Evolutionary conservation across 2,888 invertebrate genomes (phyloP).

Genomic region (Anoncus sp.): DNA sequence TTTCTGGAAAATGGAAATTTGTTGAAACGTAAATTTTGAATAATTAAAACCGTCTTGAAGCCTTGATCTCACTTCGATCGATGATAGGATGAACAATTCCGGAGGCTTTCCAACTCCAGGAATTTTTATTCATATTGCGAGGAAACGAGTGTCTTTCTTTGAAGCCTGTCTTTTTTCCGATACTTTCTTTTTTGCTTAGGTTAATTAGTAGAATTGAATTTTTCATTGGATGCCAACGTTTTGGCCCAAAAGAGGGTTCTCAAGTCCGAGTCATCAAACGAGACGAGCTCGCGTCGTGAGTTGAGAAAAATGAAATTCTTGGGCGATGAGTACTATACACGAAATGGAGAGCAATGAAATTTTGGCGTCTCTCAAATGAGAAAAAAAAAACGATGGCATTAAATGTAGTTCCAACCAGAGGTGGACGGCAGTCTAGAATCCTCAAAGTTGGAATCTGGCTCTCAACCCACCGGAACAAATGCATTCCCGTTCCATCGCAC

Average conservation of each 20-base stretch:
- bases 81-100: too few relatives aligned
- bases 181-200: too few relatives aligned
- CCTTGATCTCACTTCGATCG: too few relatives aligned
- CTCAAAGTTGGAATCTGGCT: constrained; percentile 78
- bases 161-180: too few relatives aligned
- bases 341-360: constrained; percentile 2
- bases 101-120: too few relatives aligned
- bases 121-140: too few relatives aligned
- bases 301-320: background rate
- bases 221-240: background rate
- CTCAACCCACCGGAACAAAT: constrained; percentile 39
- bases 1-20: background rate
- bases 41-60: too few relatives aligned
- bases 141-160: too few relatives aligned
- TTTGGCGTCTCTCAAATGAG: constrained; percentile 56
- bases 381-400: constrained; percentile 76
- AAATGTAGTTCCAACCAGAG: constrained; percentile 81
- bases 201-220: too few relatives aligned
- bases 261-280: background rate
- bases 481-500: too few relatives aligned
- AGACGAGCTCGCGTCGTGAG: background rate
- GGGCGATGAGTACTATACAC: background rate
- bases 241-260: background rate
- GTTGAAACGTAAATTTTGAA: too few relatives aligned
- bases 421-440: constrained; percentile 78